Conservation (phyloP, 2,888 invertebrate genomes). For the Zygogramma bicolorata region DNA sequence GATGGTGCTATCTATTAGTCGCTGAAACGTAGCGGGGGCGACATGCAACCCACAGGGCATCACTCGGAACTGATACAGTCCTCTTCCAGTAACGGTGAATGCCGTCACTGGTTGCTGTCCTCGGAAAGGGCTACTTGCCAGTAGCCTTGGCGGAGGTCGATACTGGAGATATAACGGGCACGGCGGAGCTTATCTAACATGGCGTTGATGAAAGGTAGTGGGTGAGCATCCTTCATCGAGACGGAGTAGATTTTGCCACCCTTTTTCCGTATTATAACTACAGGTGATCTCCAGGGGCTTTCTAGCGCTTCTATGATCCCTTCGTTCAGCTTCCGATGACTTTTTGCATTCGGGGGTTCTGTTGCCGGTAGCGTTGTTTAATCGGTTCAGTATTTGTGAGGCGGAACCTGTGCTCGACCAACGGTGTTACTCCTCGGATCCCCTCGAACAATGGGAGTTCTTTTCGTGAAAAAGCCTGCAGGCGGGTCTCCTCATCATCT, state of each 20-base stretch:
- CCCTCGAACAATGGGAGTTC: not conserved
- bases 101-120: constrained; percentile 23
- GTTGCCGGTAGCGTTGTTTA: constrained; percentile 47
- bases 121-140: constrained; percentile 46
- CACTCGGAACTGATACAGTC: constrained; percentile 52
- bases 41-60: constrained; percentile 55
- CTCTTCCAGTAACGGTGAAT: constrained; percentile 50
- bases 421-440: not conserved
- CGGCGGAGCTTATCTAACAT: constrained; percentile 49
- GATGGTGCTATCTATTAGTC: not conserved
- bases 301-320: constrained; percentile 30
- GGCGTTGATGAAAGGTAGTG: constrained; percentile 49
- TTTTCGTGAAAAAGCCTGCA: not conserved
- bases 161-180: constrained; percentile 44
- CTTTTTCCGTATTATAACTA: constrained; percentile 36
- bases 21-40: constrained; percentile 19
- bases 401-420: not conserved
- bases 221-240: constrained; percentile 43
- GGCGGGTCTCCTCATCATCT: not conserved
- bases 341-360: constrained; percentile 42
- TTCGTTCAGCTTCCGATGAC: too few relatives aligned
- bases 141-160: constrained; percentile 47
- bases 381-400: constrained; percentile 22
- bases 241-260: constrained; percentile 35
- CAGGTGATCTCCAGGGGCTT: constrained; percentile 40